These are phyloP conservation scores for Ectropis crepuscularia DNA, from an alignment of 2,888 invertebrate species.

Conservation along the genomic window DNA sequence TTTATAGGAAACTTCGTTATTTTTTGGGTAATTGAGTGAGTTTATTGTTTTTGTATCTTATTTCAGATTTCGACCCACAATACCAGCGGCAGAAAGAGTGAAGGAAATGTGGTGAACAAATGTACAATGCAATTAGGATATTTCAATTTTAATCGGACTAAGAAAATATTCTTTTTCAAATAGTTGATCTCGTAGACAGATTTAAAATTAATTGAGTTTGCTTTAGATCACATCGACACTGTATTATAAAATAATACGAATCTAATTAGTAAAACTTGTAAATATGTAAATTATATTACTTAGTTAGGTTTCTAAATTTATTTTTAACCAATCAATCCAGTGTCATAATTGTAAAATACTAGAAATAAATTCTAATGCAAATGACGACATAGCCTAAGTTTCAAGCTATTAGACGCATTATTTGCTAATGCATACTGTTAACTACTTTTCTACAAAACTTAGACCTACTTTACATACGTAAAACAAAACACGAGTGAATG, in stretches of 20 bases:
- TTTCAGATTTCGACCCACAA: constrained; percentile 78
- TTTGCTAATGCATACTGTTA: constrained; percentile 22
- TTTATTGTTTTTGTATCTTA: constrained; percentile 10
- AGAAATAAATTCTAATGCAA: constrained; percentile 11
- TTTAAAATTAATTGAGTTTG: constrained; percentile 12
- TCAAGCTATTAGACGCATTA: constrained; percentile 26
- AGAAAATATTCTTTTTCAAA: constrained; percentile 16
- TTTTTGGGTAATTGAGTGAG: too few species aligned
- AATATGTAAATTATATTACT: constrained; percentile 72
- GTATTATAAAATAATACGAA: constrained; percentile 11
- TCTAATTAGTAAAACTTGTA: constrained; percentile 56
- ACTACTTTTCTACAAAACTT: constrained; percentile 19
- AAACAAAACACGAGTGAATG: constrained; percentile 74
- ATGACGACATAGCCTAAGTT: constrained; percentile 13
- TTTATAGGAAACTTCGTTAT: too few species aligned
- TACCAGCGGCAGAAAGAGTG: constrained; percentile 79
- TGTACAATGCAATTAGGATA: background rate
- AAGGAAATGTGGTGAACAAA: constrained; percentile 84
- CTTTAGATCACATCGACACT: constrained; percentile 15
- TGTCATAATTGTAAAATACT: constrained; percentile 67
- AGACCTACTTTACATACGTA: background rate
- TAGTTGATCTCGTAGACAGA: constrained; percentile 34
- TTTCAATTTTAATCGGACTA: constrained; percentile 15
- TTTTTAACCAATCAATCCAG: constrained; percentile 65
- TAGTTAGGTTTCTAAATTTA: constrained; percentile 50